Conservation (phyloP, 1,140 invertebrate genomes). For the Plectus sambesii region DNA sequence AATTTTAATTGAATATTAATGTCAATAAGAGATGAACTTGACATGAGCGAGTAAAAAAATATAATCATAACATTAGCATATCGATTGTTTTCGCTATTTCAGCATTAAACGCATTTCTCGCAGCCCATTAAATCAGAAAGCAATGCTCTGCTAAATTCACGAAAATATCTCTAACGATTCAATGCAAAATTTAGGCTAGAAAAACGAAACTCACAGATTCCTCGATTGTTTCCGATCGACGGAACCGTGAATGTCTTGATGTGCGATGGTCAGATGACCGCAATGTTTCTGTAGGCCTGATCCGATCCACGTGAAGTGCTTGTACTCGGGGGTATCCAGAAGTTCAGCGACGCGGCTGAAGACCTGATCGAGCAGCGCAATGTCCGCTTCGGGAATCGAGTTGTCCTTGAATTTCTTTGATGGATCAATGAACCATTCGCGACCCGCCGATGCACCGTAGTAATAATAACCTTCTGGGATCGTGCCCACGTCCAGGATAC, state of each 20-base stretch:
- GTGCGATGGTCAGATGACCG: conserved; percentile 41
- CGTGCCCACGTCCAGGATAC: conserved; percentile 37
- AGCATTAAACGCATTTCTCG: too few species aligned
- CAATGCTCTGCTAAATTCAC: too few species aligned
- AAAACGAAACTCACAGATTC: conserved; percentile 24
- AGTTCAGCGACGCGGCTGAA: conserved; percentile 33
- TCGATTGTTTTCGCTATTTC: too few species aligned
- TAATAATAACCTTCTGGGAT: conserved; percentile 45
- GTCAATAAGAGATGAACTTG: conserved; percentile 12
- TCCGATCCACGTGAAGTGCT: conserved; percentile 41
- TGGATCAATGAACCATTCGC: conserved; percentile 44
- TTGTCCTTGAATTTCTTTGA: conserved; percentile 42
- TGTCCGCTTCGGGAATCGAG: conserved; percentile 38
- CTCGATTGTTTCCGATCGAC: conserved; percentile 20
- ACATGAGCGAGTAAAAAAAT: conserved; percentile 11
- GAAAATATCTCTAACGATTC: conserved; percentile 9
- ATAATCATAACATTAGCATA: too few species aligned
- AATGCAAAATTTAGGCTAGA: background rate
- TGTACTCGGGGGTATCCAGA: conserved; percentile 39
- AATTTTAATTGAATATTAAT: background rate
- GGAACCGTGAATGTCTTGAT: conserved; percentile 39
- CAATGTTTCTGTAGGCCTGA: conserved; percentile 45
- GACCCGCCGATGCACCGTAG: conserved; percentile 41
- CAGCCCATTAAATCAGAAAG: too few species aligned
- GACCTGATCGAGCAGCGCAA: conserved; percentile 36